Evolutionary conservation across 2,797 vertebrate genomes (phyloP), one percentile per base, ranked within the genome.

Genomic region (Valencia hispanica): DNA sequence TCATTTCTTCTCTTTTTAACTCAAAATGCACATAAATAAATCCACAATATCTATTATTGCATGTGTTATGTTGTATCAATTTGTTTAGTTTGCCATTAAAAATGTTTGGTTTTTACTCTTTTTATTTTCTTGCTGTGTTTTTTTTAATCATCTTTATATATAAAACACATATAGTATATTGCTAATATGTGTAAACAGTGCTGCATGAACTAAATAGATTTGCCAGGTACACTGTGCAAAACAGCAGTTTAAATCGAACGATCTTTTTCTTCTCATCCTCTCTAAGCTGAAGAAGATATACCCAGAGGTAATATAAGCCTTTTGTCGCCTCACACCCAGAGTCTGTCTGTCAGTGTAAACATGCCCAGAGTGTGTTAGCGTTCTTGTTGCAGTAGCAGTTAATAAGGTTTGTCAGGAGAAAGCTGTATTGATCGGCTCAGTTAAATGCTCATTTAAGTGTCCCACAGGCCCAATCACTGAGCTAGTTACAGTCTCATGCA

Each of bases 401-500:
- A 89, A 92, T 89, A 90, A 90, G 53, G 22, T 73, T 73, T 77
- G 86, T 93, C 89, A 86, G 82, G 32, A 73, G 85, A 86, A 88
- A 92, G 81, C 55, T 61, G 4, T 85, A 92, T 91, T 87, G 91
- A 92, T 92, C 61, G n/a, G 18, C 70, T 80, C 75, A 85, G 75
- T 83, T 90, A 92, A 92, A 92, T 89, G 87, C 81, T 83, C 80
- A 34, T 92, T 92, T 86, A 92, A 84, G 75, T 72, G 68, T 92
- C 92, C 91, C 90, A 84, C n/a, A 72, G 87, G 92, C 77, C 89
- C 73, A 34, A 82, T 93, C 83, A 71, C n/a, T 79, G 73, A 75
- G 27, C 25, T 25, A 85, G 88, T 86, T 89, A 75, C 78, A 77
- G 79, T 91, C 88, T 88, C 89, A 83, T 69, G 32, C 50, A 79